phyloP scores from a whole-genome alignment of 2,888 invertebrate species.

The Agonopterix subpropinquella region DNA sequence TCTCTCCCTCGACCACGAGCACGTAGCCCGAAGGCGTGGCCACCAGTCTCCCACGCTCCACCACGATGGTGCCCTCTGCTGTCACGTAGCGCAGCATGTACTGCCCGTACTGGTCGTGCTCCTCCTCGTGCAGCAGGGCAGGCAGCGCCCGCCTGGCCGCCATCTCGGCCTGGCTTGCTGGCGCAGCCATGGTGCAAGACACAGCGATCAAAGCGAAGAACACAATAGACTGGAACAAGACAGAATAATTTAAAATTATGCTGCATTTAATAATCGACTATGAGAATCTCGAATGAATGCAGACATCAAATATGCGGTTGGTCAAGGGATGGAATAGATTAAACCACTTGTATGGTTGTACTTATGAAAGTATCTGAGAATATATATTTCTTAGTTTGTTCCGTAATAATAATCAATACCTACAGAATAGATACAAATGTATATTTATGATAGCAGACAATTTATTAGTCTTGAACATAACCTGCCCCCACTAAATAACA shows the following conservation, averaged over 20 bases:
- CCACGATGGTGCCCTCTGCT: constrained; percentile 41
- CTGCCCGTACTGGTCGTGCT: constrained; percentile 39
- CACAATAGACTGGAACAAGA: constrained; percentile 14
- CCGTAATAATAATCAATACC: too few relatives aligned
- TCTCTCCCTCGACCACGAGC: constrained; percentile 44
- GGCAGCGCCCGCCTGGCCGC: constrained; percentile 25
- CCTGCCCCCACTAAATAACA: too few relatives aligned
- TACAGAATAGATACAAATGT: too few relatives aligned
- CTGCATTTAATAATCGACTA: too few relatives aligned
- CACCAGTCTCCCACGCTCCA: constrained; percentile 37
- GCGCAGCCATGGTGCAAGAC: constrained; percentile 24
- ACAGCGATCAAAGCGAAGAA: constrained; percentile 13
- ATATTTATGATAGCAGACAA: too few relatives aligned
- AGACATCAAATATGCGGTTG: too few relatives aligned
- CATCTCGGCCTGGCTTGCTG: constrained; percentile 12
- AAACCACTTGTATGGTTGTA: too few relatives aligned
- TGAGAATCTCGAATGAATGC: too few relatives aligned
- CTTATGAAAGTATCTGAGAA: too few relatives aligned
- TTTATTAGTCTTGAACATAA: too few relatives aligned
- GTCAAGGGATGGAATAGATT: too few relatives aligned
- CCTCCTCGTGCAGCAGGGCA: constrained; percentile 34
- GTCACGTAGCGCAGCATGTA: constrained; percentile 45
- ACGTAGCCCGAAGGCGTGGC: constrained; percentile 27
- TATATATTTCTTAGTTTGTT: too few relatives aligned
- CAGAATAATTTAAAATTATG: neutral